A percentile compares a stretch with the other conserved stretches of the same genome.
phyloP scores from a whole-genome alignment of 2,797 vertebrate genomes.

The Gambelia wislizenii region DNA sequence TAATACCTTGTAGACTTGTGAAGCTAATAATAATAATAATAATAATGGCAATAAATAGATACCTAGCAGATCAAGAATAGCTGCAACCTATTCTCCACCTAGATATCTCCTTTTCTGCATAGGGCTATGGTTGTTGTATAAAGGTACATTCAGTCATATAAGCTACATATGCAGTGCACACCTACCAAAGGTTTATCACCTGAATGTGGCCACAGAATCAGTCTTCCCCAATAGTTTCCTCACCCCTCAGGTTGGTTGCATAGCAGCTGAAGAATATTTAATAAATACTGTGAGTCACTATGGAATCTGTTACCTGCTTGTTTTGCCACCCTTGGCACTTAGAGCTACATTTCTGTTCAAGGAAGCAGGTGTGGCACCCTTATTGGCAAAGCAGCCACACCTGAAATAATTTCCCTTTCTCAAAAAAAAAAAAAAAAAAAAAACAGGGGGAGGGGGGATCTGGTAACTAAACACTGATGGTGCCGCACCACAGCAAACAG shows the following conservation, averaged over 20 bases:
- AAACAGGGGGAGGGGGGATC: too few species aligned
- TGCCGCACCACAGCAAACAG: not conserved
- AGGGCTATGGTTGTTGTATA: not conserved
- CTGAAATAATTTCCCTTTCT: slow-evolving; percentile 20
- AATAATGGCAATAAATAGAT: not conserved
- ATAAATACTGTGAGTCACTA: not conserved
- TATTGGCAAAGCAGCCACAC: not conserved
- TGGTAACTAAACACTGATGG: not conserved
- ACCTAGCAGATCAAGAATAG: not conserved
- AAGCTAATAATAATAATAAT: not conserved
- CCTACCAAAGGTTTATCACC: not conserved
- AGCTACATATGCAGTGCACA: not conserved
- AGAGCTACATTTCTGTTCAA: not conserved
- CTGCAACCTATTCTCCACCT: not conserved
- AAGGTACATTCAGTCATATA: not conserved
- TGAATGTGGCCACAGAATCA: not conserved
- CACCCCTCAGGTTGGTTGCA: slow-evolving; percentile 25
- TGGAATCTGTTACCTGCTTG: slow-evolving; percentile 16
- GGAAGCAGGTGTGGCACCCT: not conserved
- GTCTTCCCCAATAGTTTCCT: not conserved
- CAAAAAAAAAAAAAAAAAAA: not conserved
- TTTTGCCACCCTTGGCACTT: not conserved
- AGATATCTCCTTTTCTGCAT: not conserved
- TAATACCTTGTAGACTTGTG: too few species aligned
- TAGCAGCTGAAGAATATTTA: slow-evolving; percentile 14